Conservation (phyloP, 1,140 invertebrate genomes). For the Zaprionus taronus region DNA sequence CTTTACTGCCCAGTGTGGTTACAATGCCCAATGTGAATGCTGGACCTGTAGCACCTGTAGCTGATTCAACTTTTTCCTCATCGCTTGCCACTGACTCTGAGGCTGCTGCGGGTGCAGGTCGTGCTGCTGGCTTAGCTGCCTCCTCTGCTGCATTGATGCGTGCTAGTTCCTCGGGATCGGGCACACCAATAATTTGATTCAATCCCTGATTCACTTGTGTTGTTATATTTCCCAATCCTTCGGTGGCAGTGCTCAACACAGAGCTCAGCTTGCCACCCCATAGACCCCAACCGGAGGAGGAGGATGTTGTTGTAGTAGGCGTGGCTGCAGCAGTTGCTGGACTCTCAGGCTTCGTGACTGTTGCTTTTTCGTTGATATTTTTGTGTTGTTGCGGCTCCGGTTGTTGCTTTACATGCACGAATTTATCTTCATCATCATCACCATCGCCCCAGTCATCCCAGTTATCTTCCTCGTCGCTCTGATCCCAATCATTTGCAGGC, state of each 20-base stretch:
- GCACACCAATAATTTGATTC: constrained; percentile 90
- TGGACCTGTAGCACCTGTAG: constrained; percentile 29
- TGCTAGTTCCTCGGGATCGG: constrained; percentile 91
- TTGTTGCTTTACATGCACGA: constrained; percentile 59
- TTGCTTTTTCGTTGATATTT: constrained; percentile 43
- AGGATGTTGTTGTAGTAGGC: constrained; percentile 13
- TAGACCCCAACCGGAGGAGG: constrained; percentile 54
- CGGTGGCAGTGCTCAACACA: constrained; percentile 89
- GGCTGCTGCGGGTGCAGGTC: neutral
- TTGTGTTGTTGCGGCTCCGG: constrained; percentile 13
- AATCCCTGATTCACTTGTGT: constrained; percentile 91
- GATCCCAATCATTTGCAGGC: constrained; percentile 77
- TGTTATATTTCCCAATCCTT: constrained; percentile 90
- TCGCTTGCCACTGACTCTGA: neutral
- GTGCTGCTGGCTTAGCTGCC: constrained; percentile 14
- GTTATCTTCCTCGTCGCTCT: constrained; percentile 86
- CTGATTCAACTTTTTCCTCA: constrained; percentile 30
- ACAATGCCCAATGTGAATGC: constrained; percentile 85
- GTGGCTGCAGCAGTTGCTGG: neutral
- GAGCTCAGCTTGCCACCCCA: constrained; percentile 91
- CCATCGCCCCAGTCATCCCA: constrained; percentile 86
- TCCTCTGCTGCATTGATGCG: constrained; percentile 84
- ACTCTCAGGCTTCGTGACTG: constrained; percentile 40
- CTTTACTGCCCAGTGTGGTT: constrained; percentile 89
- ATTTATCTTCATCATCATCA: constrained; percentile 82